Conservation (phyloP, 2,888 invertebrate genomes). For the Rhyacophila evoluta region DNA sequence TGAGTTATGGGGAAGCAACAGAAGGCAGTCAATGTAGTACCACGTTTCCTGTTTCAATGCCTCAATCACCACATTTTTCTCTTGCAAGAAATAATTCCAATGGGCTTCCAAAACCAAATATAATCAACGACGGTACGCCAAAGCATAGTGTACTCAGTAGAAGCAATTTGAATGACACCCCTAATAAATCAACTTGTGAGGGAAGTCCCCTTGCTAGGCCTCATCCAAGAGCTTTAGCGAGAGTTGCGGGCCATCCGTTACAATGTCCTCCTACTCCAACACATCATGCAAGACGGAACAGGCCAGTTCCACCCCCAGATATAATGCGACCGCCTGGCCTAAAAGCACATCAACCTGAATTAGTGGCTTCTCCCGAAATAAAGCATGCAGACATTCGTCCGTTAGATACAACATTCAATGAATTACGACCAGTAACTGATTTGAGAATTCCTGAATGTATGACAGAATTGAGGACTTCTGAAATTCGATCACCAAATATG, state of each 20-base stretch:
- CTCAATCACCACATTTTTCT: conserved; percentile 62
- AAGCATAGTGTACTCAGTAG: conserved; percentile 63
- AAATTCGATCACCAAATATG: conserved; percentile 69
- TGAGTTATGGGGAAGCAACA: conserved; percentile 60
- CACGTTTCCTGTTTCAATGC: conserved; percentile 58
- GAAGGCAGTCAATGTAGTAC: conserved; percentile 61
- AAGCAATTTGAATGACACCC: conserved; percentile 57
- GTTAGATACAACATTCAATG: conserved; percentile 57
- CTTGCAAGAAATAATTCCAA: conserved; percentile 59
- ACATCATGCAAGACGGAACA: conserved; percentile 80
- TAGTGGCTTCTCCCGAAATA: conserved; percentile 61
- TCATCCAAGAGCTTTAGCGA: conserved; percentile 74
- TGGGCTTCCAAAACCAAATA: conserved; percentile 61
- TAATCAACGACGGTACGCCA: conserved; percentile 65
- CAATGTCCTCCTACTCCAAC: conserved; percentile 91
- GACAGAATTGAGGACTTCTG: conserved; percentile 67
- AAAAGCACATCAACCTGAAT: conserved; percentile 69
- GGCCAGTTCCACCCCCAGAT: conserved; percentile 68
- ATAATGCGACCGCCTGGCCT: conserved; percentile 65
- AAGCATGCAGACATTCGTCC: conserved; percentile 62
- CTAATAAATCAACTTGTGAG: conserved; percentile 56
- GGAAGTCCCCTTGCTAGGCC: conserved; percentile 68
- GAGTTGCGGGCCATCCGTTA: conserved; percentile 71
- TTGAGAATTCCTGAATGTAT: conserved; percentile 68
- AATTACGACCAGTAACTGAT: conserved; percentile 61